Percentiles rank a stretch among this genome's conserved stretches.
These are phyloP conservation scores for Pseudochaenichthys georgianus DNA, from an alignment of 2,797 vertebrate genomes.

Conservation along the genomic window DNA sequence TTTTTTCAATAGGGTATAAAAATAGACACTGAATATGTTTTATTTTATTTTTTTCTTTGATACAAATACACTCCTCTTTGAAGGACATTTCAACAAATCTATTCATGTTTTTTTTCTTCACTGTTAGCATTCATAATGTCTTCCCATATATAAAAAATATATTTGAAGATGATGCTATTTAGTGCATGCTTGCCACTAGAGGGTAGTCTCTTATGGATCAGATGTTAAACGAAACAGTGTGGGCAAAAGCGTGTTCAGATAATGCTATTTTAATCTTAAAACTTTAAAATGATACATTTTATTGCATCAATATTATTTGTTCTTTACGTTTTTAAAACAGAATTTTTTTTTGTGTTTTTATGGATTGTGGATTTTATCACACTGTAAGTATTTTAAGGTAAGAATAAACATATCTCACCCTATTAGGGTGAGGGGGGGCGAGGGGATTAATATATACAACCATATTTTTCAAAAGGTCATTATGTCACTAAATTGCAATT, in stretches of 20 bases:
- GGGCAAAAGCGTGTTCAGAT: conserved; percentile 28
- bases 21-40: conserved; percentile 1
- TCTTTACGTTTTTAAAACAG: conserved; percentile 5
- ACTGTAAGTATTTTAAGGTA: neutral
- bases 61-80: conserved; percentile 5
- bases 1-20: conserved; percentile 26
- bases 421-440: neutral
- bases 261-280: conserved; percentile 24
- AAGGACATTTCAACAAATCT: conserved; percentile 15
- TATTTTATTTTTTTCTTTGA: neutral
- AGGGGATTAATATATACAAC: too few relatives aligned
- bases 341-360: neutral
- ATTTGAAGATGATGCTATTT: conserved; percentile 21
- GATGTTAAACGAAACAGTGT: conserved; percentile 33
- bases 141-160: conserved; percentile 10
- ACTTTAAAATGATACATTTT: conserved; percentile 16
- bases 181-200: conserved; percentile 78
- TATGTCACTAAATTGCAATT: conserved; percentile 29
- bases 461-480: conserved; percentile 12
- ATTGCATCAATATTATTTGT: neutral
- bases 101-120: neutral
- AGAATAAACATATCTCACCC: neutral
- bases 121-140: conserved; percentile 26
- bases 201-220: conserved; percentile 80
- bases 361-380: neutral